These are phyloP conservation scores for Girardia tigrina DNA, from an alignment of 2,888 invertebrate genomes.

Conservation along the genomic window DNA sequence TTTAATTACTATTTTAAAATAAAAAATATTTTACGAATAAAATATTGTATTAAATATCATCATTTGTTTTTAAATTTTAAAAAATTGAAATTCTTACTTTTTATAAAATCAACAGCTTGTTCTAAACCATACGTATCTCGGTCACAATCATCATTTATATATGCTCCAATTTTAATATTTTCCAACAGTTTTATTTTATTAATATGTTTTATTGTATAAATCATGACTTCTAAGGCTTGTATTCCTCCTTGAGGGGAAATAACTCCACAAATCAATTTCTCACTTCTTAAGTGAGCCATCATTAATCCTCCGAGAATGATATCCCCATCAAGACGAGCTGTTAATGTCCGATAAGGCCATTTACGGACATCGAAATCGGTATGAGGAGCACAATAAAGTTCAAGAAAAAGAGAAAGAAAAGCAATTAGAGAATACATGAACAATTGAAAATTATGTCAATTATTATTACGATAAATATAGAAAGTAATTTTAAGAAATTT, in stretches of 20 bases:
- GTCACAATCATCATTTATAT: constrained; percentile 82
- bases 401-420: too few species aligned
- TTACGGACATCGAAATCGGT: background rate
- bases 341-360: constrained; percentile 56
- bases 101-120: constrained; percentile 86
- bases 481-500: too few species aligned
- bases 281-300: constrained; percentile 77
- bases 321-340: constrained; percentile 56
- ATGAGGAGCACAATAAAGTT: background rate
- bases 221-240: constrained; percentile 72
- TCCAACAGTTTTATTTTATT: constrained; percentile 52
- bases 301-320: constrained; percentile 74
- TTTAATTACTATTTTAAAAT: too few species aligned
- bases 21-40: too few species aligned
- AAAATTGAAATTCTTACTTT: constrained; percentile 66
- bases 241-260: constrained; percentile 76
- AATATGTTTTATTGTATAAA: constrained; percentile 67
- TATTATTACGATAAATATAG: too few species aligned
- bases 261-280: constrained; percentile 71
- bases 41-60: too few species aligned
- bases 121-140: constrained; percentile 85
- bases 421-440: too few species aligned
- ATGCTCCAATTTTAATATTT: constrained; percentile 68
- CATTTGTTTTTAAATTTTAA: too few species aligned
- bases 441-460: too few species aligned